These are phyloP conservation scores for Amaurobius ferox DNA, from an alignment of 2,888 invertebrate genomes.

Conservation along the genomic window DNA sequence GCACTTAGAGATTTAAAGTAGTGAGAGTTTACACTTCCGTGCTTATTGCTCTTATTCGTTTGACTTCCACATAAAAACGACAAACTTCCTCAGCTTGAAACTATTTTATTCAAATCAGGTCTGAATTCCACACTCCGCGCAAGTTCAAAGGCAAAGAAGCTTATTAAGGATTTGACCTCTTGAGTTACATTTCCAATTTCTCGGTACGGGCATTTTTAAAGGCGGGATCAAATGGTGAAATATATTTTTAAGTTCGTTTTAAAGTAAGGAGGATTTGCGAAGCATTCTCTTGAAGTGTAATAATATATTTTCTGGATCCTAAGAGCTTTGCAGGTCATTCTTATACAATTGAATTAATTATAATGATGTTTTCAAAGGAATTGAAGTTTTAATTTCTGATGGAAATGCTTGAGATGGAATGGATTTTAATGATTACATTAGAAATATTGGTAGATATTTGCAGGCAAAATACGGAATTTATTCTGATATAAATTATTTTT, in stretches of 20 bases:
- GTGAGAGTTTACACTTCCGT: background rate
- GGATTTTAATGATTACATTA: too few relatives aligned
- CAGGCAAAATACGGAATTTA: too few relatives aligned
- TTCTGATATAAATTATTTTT: too few relatives aligned
- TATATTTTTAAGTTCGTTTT: background rate
- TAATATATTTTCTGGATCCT: too few relatives aligned
- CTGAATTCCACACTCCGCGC: background rate
- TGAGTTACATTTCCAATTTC: constrained; percentile 9
- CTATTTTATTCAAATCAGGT: background rate
- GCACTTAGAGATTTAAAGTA: background rate
- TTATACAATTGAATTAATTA: too few relatives aligned
- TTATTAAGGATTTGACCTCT: background rate
- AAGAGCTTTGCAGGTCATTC: too few relatives aligned
- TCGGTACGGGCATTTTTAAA: background rate
- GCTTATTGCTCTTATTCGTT: background rate
- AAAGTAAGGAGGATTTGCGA: background rate
- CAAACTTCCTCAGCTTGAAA: too few relatives aligned
- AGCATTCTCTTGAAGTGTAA: background rate
- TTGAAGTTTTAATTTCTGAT: too few relatives aligned
- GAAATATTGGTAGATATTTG: too few relatives aligned
- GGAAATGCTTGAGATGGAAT: too few relatives aligned
- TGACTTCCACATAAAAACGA: too few relatives aligned
- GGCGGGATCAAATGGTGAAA: background rate
- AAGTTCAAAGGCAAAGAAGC: background rate
- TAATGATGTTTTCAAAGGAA: too few relatives aligned